Conservation (phyloP, 1,140 invertebrate genomes). For the Meteorus sp. region DNA sequence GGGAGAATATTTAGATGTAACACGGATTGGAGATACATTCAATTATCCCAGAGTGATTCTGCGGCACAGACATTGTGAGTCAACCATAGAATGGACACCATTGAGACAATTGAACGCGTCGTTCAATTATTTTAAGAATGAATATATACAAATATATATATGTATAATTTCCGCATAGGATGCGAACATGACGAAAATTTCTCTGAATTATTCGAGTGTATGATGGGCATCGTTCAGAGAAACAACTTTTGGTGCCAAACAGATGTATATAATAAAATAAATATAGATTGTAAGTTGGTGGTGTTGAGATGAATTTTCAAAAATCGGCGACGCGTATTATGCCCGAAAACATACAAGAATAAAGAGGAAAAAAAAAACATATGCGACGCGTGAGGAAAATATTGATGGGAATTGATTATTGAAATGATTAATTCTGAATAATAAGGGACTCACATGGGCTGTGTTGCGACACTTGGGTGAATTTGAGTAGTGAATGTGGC, state of each 20-base stretch:
- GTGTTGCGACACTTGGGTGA: slow-evolving; percentile 41
- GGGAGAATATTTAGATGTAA: slow-evolving; percentile 4
- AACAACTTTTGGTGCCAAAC: slow-evolving; percentile 54
- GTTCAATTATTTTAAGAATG: neutral
- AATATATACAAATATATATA: neutral
- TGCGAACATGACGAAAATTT: slow-evolving; percentile 5
- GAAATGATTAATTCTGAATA: slow-evolving; percentile 1
- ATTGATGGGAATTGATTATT: neutral
- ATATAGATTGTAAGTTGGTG: slow-evolving; percentile 42
- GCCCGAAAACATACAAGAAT: slow-evolving; percentile 6
- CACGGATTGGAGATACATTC: slow-evolving; percentile 17
- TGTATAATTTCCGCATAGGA: neutral
- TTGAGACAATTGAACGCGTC: slow-evolving; percentile 24
- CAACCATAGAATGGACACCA: slow-evolving; percentile 24
- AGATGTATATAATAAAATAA: slow-evolving; percentile 55
- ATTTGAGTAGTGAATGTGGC: slow-evolving; percentile 17
- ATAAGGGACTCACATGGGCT: slow-evolving; percentile 38
- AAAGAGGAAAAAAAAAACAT: neutral
- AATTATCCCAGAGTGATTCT: slow-evolving; percentile 33
- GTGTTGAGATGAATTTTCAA: slow-evolving; percentile 14
- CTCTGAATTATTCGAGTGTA: slow-evolving; percentile 15
- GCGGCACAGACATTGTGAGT: slow-evolving; percentile 42
- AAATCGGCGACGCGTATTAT: slow-evolving; percentile 26
- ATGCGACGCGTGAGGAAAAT: slow-evolving; percentile 6
- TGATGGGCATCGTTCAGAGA: slow-evolving; percentile 33